Base-by-base conservation (phyloP, 2,888 invertebrate species). In the Coelogynopora nodosa region DNA sequence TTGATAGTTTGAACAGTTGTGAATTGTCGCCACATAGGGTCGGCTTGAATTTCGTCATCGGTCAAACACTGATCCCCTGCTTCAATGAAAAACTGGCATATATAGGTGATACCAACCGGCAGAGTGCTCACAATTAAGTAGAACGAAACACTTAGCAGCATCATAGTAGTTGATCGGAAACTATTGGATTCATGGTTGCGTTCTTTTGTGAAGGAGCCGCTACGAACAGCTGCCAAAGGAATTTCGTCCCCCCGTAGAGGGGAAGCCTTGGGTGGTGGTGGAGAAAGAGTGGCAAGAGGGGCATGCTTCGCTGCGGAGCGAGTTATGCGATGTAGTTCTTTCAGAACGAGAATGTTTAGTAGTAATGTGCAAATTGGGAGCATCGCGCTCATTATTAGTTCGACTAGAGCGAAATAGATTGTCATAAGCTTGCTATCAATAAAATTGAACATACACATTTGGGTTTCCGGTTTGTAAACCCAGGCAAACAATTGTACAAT, bases 41-140 rank as follows among this genome's bases (percentile, higher is more conserved):
- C 85, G 80, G 90, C 88, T 0, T 87, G 88, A 23, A 87, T 67
- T 67, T 87, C 87, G 18, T 86, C 87, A 83, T 90, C 90, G 0
- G 89, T 87, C 28, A 90, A 84, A 2, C 81, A 86, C 1, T 87
- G 86, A 31, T 90, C 88, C 0, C 91, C 91, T 0, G 88, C 88
- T 0, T 89, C 89, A 28, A 90, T 89, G 31, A 89, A 86, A 85
- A 85, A 85, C 85, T 89, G 89, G 31, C 90, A 86, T 5, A 90
- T 89, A 87, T 90, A 91, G 0, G 91, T 90, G 80, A 91, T 88
- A 0, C 91, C 91, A 29, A 90, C 91, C 0, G 92, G 92, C 2
- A 92, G 88, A 82, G 91, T 90, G 18, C 91, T 92, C 86, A 90
- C 89, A 30, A 91, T 91, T 13, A 91, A 89, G 88, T 91, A 92